Evolutionary conservation across 2,888 invertebrate species (phyloP), one percentile per base, ranked within the genome.

Genomic region (Nemapogon koenigi): DNA sequence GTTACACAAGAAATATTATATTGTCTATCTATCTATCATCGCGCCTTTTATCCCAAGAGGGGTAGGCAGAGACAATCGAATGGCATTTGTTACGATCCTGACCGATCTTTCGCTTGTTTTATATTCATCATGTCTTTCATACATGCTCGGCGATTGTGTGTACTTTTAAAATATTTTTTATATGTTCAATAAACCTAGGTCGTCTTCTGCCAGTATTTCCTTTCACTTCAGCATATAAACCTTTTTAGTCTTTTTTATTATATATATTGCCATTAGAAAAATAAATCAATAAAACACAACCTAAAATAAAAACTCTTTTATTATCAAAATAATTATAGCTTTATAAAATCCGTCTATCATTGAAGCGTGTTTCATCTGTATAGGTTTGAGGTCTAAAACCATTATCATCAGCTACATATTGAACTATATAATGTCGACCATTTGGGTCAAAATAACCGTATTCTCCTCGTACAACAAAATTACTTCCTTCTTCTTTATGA

Each of bases 331-430:
- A 40, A 19, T 11, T n/a, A n/a, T n/a, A n/a, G n/a, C n/a, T n/a
- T 60, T 42, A 70, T 50, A 71, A 53, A 39, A 75, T 62, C 47
- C 61, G 55, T 51, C 76, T 62, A 46, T 78, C 75, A 39, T 78
- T 76, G 42, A 60, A 73, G 45, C 73, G 55, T 2, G 56, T 56
- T 16, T 59, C 53, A n/a, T 60, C 57, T 10, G 59, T 47, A 3
- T 52, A 48, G 3, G 51, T 38, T 25, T 53, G 52, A 2, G 67
- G 65, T 39, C 59, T 68, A 41, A 57, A 78, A 2, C 87, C 87
- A 42, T 83, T 83, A 39, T 78, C 76, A 46, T 87, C 86, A 4
- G 86, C 86, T 1, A 84, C 62, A 49, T 85, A 86, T 32, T 52
- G 58, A 16, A 84, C 55, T 1, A 51, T 47, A 43, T 63, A 57